Evolutionary conservation across 23 tunicate genomes (phyloP).

Genomic region (Botrylloides violaceus): DNA sequence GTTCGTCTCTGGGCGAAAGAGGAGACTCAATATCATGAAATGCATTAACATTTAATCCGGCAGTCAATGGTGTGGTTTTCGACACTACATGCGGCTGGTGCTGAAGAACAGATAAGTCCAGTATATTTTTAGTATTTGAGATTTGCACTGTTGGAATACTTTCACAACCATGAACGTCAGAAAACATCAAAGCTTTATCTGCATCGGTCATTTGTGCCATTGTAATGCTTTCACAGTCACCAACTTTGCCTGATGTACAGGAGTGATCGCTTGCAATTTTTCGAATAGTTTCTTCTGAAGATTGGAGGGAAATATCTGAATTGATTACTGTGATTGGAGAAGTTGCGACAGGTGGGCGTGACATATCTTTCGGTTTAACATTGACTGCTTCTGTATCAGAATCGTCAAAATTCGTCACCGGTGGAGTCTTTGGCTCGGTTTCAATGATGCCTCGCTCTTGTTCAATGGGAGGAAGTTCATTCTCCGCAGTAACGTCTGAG

Average conservation of each 20-base stretch:
- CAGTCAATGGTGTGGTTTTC: neutral
- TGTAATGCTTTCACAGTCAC: no score
- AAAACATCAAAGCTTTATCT: neutral
- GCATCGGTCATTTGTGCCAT: no score
- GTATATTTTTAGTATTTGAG: neutral
- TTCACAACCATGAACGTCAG: no score
- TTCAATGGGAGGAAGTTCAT: neutral
- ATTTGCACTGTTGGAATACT: neutral
- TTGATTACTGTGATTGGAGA: neutral
- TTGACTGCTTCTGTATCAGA: neutral
- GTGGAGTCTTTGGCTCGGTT: neutral
- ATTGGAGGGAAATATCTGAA: neutral
- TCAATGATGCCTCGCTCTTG: neutral
- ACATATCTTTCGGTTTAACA: neutral
- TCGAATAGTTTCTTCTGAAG: neutral
- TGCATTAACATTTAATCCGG: neutral
- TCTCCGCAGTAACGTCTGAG: no score
- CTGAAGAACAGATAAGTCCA: neutral
- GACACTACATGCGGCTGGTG: neutral
- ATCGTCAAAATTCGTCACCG: neutral
- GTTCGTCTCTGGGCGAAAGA: slow-evolving; percentile 24
- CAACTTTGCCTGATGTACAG: no score
- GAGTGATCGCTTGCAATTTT: neutral
- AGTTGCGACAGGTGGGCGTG: neutral
- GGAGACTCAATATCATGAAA: slow-evolving; percentile 11